These are phyloP conservation scores for Nothocercus nigrocapillus DNA, from an alignment of 2,113 vertebrate species.

Conservation along the genomic window DNA sequence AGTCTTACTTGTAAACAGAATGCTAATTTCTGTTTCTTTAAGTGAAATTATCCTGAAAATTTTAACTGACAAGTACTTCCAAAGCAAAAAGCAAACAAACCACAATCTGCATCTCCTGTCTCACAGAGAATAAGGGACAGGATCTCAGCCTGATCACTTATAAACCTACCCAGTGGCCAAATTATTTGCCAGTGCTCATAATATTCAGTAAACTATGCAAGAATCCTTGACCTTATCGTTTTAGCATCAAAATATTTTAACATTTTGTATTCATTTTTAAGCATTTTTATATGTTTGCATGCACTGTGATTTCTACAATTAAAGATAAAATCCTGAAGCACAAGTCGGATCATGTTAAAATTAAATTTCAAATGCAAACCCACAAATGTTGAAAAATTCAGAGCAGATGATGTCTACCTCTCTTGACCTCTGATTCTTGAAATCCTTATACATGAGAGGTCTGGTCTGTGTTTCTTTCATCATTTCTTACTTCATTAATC, in stretches of 20 bases:
- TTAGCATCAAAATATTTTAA: neutral
- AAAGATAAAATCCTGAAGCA: neutral
- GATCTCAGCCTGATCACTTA: neutral
- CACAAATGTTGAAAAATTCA: neutral
- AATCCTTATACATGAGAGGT: neutral
- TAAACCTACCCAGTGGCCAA: neutral
- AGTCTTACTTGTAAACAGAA: neutral
- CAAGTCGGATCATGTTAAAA: neutral
- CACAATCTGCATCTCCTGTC: neutral
- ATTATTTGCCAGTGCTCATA: neutral
- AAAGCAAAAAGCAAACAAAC: neutral
- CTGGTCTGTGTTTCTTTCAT: neutral
- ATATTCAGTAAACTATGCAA: neutral
- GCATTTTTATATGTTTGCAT: neutral
- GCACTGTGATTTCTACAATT: neutral
- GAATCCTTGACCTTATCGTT: neutral
- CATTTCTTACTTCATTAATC: neutral
- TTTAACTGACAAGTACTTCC: neutral
- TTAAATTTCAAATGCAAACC: neutral
- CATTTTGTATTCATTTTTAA: too few relatives aligned
- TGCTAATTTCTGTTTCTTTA: neutral
- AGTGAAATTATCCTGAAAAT: neutral
- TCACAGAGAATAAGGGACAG: neutral
- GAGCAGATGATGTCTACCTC: neutral
- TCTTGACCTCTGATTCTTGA: neutral